Evolutionary conservation across 2,888 invertebrate species (phyloP), one percentile per base, ranked within the genome.

Genomic region (Phrixothrix hirtus): DNA sequence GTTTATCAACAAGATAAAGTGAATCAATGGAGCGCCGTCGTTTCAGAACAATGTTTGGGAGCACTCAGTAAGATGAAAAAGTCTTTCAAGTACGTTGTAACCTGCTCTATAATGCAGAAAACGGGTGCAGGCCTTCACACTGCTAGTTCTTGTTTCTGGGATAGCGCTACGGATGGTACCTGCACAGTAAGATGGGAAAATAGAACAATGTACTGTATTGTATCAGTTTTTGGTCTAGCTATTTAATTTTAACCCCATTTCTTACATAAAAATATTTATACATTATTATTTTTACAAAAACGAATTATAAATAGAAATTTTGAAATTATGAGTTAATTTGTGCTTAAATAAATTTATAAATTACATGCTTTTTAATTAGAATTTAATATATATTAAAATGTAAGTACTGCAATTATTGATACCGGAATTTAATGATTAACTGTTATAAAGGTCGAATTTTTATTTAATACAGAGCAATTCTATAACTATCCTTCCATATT

Each of bases 151-250:
- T 91, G 91, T 69, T 92, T 81, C 72, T 92, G 92, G 92, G 91
- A 92, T 73, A 88, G 84, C 49, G 78, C 81, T 7, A 89, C 89
- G 1, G 92, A 92, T 73, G 85, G 88, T 64, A 85, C 87, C 35
- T 89, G 88, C 72, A 90, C 89, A 1, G 88, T 90, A 4, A 83
- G 90, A 65, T 92, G 91, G 91, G 91, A 92, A 69, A 91, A 90
- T 74, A 90, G 90, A 74, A 87, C 85, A 55, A 88, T 92, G 85
- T 89, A 89, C 71, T 90, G 89, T 70, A 89, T 91, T 57, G 86
- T 90, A 16, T 89, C 88, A 61, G 84, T 92, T 27, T 92, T 89
- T 79, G 91, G 87, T 21, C 75, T 89, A 34, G 85, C 88, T 12
- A 75, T 76, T 59, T 76, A 60, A 70, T 53, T 46, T 41, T 21